These are phyloP conservation scores for Thalassaphorura encarpata DNA, from an alignment of 1,140 invertebrate species.

Conservation along the genomic window DNA sequence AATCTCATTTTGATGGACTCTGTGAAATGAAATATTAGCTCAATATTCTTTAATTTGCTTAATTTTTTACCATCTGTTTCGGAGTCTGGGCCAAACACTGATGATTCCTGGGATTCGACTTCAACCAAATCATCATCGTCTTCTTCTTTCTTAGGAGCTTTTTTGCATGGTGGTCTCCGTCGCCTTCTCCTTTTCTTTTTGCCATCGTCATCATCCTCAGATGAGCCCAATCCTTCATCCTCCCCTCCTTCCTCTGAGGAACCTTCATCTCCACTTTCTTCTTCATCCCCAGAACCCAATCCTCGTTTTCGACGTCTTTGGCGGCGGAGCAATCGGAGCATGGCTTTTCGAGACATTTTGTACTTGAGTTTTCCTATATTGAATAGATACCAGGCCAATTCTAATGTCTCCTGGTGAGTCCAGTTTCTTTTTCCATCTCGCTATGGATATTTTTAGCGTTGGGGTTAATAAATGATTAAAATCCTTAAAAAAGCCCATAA, in stretches of 20 bases:
- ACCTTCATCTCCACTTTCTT: neutral
- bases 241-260: no score
- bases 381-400: slow-evolving; percentile 22
- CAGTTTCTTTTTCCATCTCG: slow-evolving; percentile 7
- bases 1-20: slow-evolving; percentile 15
- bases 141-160: neutral
- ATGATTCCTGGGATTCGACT: neutral
- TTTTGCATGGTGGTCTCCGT: neutral
- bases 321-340: neutral
- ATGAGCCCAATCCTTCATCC: neutral
- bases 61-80: slow-evolving; percentile 13
- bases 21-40: neutral
- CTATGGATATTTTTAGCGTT: neutral
- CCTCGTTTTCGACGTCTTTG: neutral
- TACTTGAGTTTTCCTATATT: slow-evolving; percentile 18
- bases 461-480: neutral
- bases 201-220: neutral
- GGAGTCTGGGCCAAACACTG: slow-evolving; percentile 8
- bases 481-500: neutral
- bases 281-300: no score
- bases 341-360: slow-evolving; percentile 5
- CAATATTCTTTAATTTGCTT: neutral
- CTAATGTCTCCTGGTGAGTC: slow-evolving; percentile 19
- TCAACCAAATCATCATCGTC: neutral
- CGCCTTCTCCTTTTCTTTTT: neutral